Percentiles rank a stretch among this genome's conserved stretches.
Evolutionary conservation across 2,113 vertebrate genomes (phyloP).

Genomic region (Bagarius yarrelli): DNA sequence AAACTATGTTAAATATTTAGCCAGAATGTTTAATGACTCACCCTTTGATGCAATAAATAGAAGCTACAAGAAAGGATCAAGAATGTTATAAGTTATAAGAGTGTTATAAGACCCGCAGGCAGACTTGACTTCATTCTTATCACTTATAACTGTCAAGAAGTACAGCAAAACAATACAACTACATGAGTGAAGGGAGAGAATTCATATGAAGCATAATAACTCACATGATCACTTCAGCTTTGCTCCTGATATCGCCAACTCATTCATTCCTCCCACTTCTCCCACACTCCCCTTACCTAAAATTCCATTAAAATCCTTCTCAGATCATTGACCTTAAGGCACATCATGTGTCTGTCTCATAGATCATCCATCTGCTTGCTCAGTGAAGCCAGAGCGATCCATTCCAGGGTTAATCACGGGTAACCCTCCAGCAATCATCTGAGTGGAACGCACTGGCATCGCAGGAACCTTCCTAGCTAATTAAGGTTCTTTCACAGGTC

Average conservation of each 20-base stretch:
- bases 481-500: slow-evolving; percentile 52
- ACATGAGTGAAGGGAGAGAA: neutral
- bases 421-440: slow-evolving; percentile 28
- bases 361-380: slow-evolving; percentile 42
- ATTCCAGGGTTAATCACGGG: slow-evolving; percentile 52
- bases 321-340: slow-evolving; percentile 41
- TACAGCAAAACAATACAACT: neutral
- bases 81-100: too few species aligned
- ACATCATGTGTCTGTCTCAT: slow-evolving; percentile 37
- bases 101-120: too few species aligned
- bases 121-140: too few species aligned
- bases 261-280: slow-evolving; percentile 3
- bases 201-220: slow-evolving; percentile 2
- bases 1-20: too few species aligned
- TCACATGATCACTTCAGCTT: slow-evolving; percentile 6
- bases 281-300: neutral
- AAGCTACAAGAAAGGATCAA: too few species aligned
- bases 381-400: slow-evolving; percentile 42
- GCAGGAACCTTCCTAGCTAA: slow-evolving; percentile 47
- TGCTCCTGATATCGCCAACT: neutral
- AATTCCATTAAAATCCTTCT: slow-evolving; percentile 40
- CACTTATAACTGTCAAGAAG: slow-evolving; percentile 14
- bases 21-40: too few species aligned
- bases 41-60: too few species aligned
- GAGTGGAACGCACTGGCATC: slow-evolving; percentile 33